A percentile compares a stretch with the other conserved stretches of the same genome.
Evolutionary conservation across 2,888 invertebrate genomes (phyloP).

Genomic region (Idaea aversata): DNA sequence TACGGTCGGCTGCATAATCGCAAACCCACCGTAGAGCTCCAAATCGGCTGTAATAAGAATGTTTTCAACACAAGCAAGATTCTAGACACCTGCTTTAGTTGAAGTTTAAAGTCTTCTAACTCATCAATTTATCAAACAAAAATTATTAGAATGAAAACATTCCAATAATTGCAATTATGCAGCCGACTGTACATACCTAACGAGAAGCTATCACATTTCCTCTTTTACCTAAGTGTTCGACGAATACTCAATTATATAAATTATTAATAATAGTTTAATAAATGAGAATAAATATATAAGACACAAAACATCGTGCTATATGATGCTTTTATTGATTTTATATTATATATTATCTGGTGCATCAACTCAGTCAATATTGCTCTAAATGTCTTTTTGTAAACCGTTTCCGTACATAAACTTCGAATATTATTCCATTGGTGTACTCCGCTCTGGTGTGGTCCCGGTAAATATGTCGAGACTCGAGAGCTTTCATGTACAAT

Average conservation of each 20-base stretch:
- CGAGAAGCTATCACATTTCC: background rate
- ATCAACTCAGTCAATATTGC: background rate
- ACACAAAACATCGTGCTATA: background rate
- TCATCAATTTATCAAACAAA: too few species aligned
- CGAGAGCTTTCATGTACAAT: constrained; percentile 43
- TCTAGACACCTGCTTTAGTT: too few species aligned
- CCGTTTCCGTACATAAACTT: constrained; percentile 20
- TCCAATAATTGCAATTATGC: too few species aligned
- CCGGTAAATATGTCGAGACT: constrained; percentile 43
- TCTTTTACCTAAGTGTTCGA: background rate
- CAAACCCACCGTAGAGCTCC: too few species aligned
- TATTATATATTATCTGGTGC: background rate
- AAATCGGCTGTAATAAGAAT: too few species aligned
- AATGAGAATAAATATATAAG: background rate
- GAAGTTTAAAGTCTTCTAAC: too few species aligned
- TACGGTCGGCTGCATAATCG: too few species aligned
- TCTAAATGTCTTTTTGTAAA: constrained; percentile 7
- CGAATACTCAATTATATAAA: background rate
- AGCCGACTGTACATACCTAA: too few species aligned
- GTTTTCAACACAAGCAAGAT: too few species aligned
- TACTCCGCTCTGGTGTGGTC: constrained; percentile 54
- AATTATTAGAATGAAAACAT: too few species aligned
- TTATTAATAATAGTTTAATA: background rate
- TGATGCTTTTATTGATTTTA: background rate
- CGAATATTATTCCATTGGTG: constrained; percentile 27